Percentiles rank a stretch among this genome's conserved stretches.
phyloP scores from a whole-genome alignment of 1,140 invertebrate species.

The Heterodera carotae region DNA sequence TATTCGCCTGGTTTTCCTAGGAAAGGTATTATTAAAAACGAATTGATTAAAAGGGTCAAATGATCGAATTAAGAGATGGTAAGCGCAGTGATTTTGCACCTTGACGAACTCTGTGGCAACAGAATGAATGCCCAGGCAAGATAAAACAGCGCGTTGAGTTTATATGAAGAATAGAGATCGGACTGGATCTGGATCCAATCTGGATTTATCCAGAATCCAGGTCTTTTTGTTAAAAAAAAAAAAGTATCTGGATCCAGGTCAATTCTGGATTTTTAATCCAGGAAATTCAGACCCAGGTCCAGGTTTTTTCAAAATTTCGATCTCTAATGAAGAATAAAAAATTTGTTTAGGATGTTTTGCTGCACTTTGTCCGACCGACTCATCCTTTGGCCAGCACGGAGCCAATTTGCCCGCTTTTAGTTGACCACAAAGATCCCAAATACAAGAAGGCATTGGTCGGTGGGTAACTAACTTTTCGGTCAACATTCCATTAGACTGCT shows the following conservation, averaged over 20 bases:
- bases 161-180: too few relatives aligned
- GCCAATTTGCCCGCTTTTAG: background rate
- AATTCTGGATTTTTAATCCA: too few relatives aligned
- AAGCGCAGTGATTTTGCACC: background rate
- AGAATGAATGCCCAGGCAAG: background rate
- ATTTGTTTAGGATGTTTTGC: background rate
- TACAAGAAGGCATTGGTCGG: background rate
- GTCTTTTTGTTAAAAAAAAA: too few relatives aligned
- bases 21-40: background rate
- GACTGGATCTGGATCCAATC: too few relatives aligned
- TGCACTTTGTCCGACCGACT: background rate
- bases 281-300: too few relatives aligned
- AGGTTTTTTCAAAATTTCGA: too few relatives aligned
- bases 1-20: background rate
- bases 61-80: background rate
- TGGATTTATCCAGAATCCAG: too few relatives aligned
- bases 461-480: background rate
- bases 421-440: background rate
- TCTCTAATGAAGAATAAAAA: too few relatives aligned
- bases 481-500: background rate
- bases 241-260: too few relatives aligned
- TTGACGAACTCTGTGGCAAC: background rate
- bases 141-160: background rate
- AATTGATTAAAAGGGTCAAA: too few relatives aligned
- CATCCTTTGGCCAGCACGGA: background rate